Percentiles rank a stretch among this genome's conserved stretches.
phyloP scores from a whole-genome alignment of 1,140 invertebrate species.

The Trichonephila inaurata region DNA sequence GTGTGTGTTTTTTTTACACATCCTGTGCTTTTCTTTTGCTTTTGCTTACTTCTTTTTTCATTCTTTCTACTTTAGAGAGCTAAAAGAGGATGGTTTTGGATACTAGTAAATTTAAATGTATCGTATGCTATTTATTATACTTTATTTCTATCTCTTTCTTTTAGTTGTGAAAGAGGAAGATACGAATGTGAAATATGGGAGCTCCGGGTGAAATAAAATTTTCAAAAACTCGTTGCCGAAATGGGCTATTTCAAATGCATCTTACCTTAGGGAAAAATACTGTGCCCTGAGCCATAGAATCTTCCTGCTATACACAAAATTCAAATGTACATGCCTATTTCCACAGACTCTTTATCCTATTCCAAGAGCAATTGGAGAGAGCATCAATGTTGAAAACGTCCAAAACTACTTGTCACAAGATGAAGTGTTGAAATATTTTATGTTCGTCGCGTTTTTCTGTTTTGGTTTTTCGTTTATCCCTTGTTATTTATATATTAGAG shows the following conservation, averaged over 20 bases:
- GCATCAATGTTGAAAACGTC: background rate
- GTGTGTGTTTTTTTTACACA: background rate
- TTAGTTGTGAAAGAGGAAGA: constrained; percentile 1
- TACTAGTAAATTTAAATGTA: constrained; percentile 56
- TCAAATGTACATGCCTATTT: constrained; percentile 32
- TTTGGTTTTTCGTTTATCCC: background rate
- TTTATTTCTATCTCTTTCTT: constrained; percentile 17
- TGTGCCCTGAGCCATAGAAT: constrained; percentile 5
- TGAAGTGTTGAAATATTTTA: constrained; percentile 24
- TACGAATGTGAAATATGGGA: constrained; percentile 13
- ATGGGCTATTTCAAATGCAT: constrained; percentile 43
- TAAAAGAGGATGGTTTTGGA: constrained; percentile 7
- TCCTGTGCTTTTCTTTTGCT: background rate
- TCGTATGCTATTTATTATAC: constrained; percentile 36
- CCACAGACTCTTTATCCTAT: constrained; percentile 1
- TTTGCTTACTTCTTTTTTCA: background rate
- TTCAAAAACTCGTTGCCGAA: constrained; percentile 2
- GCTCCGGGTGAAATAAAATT: constrained; percentile 38
- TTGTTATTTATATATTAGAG: background rate
- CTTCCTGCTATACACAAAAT: constrained; percentile 15
- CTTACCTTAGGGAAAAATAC: constrained; percentile 34
- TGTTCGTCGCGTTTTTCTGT: background rate
- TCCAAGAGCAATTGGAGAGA: background rate
- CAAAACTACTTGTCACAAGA: constrained; percentile 17
- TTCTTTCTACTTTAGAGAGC: background rate